A percentile compares a stretch with the other conserved stretches of the same genome.
These are phyloP conservation scores for Phasianus colchicus DNA, from an alignment of 2,113 vertebrate species.

Conservation along the genomic window DNA sequence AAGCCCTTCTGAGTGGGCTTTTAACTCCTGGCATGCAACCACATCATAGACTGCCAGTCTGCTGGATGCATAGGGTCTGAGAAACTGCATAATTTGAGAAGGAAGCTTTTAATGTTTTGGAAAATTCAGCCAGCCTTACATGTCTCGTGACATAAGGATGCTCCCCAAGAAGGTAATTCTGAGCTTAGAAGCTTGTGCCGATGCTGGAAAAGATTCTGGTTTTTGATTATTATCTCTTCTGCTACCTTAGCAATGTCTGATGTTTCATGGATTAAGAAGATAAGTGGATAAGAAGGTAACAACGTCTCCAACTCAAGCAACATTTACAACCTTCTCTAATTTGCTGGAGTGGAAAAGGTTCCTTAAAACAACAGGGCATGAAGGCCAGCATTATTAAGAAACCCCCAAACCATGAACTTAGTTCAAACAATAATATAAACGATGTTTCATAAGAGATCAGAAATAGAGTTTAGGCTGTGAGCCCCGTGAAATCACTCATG, in stretches of 20 bases:
- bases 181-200: not conserved
- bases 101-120: not conserved
- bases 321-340: not conserved
- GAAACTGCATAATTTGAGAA: not conserved
- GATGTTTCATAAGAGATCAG: not conserved
- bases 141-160: not conserved
- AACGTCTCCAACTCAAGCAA: not conserved
- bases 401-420: not conserved
- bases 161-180: not conserved
- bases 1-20: not conserved
- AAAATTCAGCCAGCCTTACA: not conserved
- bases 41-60: not conserved
- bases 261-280: not conserved
- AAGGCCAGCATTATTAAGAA: not conserved
- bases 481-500: not conserved
- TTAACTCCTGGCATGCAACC: not conserved
- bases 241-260: not conserved
- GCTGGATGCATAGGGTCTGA: not conserved
- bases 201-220: not conserved
- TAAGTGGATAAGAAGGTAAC: not conserved
- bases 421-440: not conserved
- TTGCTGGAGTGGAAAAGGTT: not conserved
- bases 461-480: not conserved
- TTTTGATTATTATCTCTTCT: not conserved
- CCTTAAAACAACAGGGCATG: not conserved